A percentile compares a stretch with the other conserved stretches of the same genome.
These are phyloP conservation scores for Caenorhabditis macrosperma DNA, from an alignment of 2,888 invertebrate species.

Conservation along the genomic window DNA sequence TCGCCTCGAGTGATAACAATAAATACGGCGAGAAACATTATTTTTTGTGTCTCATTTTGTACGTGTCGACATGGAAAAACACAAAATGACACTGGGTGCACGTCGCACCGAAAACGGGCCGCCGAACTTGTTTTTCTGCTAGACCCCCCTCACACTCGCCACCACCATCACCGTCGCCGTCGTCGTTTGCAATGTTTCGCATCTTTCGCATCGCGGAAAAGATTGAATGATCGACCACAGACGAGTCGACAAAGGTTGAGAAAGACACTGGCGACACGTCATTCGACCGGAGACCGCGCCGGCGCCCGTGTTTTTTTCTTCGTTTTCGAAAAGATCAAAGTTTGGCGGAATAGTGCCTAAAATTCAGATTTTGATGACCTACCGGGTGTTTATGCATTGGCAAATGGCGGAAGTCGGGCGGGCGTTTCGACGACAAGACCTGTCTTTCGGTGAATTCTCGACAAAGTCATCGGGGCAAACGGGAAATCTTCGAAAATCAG, in stretches of 20 bases:
- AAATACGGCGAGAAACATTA: not conserved
- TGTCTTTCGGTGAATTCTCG: no score
- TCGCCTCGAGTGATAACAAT: not conserved
- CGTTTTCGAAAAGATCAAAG: no score
- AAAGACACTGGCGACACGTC: slow-evolving; percentile 19
- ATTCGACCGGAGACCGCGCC: slow-evolving; percentile 34
- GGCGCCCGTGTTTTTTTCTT: no score
- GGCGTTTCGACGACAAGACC: no score
- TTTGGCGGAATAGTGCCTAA: no score
- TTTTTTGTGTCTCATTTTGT: not conserved
- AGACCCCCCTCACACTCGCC: no score
- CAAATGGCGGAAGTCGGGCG: no score
- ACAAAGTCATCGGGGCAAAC: no score
- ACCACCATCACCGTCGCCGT: not conserved
- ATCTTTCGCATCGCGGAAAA: not conserved
- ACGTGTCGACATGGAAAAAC: slow-evolving; percentile 35
- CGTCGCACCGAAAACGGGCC: slow-evolving; percentile 25
- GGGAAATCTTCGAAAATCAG: no score
- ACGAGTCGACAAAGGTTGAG: slow-evolving; percentile 14
- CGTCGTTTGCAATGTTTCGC: slow-evolving; percentile 1
- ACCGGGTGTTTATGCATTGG: no score
- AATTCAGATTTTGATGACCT: no score
- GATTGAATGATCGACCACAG: slow-evolving; percentile 42
- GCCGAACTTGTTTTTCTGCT: slow-evolving; percentile 36
- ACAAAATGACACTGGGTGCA: slow-evolving; percentile 26